Evolutionary conservation across 2,888 invertebrate genomes (phyloP), one percentile per base, ranked within the genome.

Genomic region (Drosophila mayaguana): DNA sequence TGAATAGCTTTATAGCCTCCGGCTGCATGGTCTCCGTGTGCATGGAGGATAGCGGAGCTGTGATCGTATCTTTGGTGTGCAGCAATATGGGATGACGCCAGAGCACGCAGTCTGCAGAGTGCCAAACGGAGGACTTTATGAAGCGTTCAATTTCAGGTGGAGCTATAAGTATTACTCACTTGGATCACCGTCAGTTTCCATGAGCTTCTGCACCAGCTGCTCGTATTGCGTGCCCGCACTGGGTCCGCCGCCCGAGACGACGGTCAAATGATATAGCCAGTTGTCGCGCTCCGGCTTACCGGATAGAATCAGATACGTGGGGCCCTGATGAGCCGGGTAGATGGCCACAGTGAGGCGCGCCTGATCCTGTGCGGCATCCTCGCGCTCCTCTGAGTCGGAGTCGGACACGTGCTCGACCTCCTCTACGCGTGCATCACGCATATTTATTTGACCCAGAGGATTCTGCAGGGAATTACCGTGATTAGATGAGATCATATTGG

Each of bases 181-280:
- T 16, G 97, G 96, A 94, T 98, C 98, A 0, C 98, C 98, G 89
- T 98, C 98, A 43, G 97, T 97, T 93, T 98, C 98, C 98, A 99
- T 98, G 38, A 99, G 94, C 92, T 98, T 97, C 92, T 98, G 98
- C 48, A 98, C 96, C 18, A 99, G 94, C 91, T 99, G 98, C 92
- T 99, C 99, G 92, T 98, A 99, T 91, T 98, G 98, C 1, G 99
- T 98, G 56, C 98, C 99, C 46, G 96, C 97, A 90, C 96, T 97
- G 6, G 97, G 96, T 0, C 97, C 97, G 7, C 97, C 98, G 5
- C 98, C 98, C 63, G 98, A 97, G 0, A 98, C 98, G 14, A 99
- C 97, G 0, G 98, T 98, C 74, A 97, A 92, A 88, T 97, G 96
- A 90, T 97, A 97, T 65, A 97, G 91, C 96, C 96, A 97, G 75